Percentiles rank a stretch among this genome's conserved stretches.
phyloP scores from a whole-genome alignment of 2,113 vertebrate species.

The Sylvia atricapilla region DNA sequence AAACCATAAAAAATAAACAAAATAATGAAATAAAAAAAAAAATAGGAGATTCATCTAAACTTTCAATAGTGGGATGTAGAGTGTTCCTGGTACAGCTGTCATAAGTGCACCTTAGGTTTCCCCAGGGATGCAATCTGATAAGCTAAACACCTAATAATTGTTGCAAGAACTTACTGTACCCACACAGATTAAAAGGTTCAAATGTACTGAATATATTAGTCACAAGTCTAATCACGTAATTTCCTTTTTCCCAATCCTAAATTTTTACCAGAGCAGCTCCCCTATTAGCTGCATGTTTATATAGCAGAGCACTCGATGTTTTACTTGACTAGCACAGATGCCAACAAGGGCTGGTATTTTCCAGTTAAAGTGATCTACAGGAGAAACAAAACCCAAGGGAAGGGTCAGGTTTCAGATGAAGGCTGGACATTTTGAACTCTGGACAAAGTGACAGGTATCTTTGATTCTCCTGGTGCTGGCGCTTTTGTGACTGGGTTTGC shows the following conservation, averaged over 20 bases:
- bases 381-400: constrained; percentile 27
- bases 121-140: not conserved
- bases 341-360: constrained; percentile 68
- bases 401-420: constrained; percentile 81
- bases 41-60: not conserved
- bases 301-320: not conserved
- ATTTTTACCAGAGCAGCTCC: not conserved
- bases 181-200: not conserved
- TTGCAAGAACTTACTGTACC: not conserved
- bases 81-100: not conserved
- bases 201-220: not conserved
- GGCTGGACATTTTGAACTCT: constrained; percentile 95
- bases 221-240: not conserved
- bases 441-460: constrained; percentile 93
- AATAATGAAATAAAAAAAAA: not conserved
- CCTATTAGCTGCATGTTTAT: not conserved
- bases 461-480: constrained; percentile 86
- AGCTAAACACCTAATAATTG: not conserved
- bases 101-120: not conserved
- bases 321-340: not conserved
- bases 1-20: not conserved
- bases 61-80: not conserved
- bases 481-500: constrained; percentile 85
- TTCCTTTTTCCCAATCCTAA: not conserved
- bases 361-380: not conserved